phyloP scores from a whole-genome alignment of 2,888 invertebrate species.

The Dolichopus griseipennis region DNA sequence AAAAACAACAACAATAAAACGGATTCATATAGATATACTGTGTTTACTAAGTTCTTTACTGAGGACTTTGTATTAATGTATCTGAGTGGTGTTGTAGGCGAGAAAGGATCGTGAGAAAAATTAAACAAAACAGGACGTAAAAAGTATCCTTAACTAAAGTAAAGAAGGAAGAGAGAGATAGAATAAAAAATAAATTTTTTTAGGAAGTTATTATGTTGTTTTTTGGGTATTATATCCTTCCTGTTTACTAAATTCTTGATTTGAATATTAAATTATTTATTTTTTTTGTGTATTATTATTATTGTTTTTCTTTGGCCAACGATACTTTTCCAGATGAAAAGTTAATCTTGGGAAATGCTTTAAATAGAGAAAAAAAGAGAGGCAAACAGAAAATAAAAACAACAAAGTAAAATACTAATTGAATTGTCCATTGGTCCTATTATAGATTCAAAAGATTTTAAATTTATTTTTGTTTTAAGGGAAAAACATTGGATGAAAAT shows the following conservation, averaged over 20 bases:
- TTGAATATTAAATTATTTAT: not conserved
- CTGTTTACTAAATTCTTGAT: not conserved
- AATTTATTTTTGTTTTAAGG: too few species aligned
- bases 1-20: too few species aligned
- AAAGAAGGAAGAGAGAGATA: too few species aligned
- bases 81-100: not conserved
- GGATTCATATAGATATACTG: not conserved
- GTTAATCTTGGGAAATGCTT: not conserved
- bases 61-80: too few species aligned
- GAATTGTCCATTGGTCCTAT: too few species aligned
- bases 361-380: too few species aligned
- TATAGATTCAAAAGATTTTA: too few species aligned
- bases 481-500: too few species aligned
- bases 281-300: not conserved
- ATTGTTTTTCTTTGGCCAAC: not conserved
- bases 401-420: too few species aligned
- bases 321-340: not conserved
- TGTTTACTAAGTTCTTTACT: not conserved
- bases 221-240: constrained; percentile 5
- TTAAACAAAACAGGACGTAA: not conserved
- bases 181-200: too few species aligned
- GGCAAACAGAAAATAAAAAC: too few species aligned
- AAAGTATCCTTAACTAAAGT: too few species aligned
- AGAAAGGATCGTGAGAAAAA: constrained; percentile 2
- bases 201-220: constrained; percentile 2